These are phyloP conservation scores for Enteromius trimaculatus DNA, from an alignment of 2,797 vertebrate species.

Conservation along the genomic window DNA sequence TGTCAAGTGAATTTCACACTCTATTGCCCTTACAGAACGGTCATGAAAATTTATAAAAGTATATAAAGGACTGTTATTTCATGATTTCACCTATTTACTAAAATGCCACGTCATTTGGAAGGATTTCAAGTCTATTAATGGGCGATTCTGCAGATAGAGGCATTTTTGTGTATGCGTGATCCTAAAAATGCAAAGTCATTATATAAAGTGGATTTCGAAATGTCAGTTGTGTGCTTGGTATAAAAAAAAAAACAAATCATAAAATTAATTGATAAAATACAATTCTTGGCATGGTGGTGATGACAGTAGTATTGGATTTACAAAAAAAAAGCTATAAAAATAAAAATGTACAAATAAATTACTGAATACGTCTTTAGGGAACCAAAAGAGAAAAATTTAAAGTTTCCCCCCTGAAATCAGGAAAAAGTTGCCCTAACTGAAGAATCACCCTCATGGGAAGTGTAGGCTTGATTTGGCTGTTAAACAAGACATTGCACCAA, in stretches of 20 bases:
- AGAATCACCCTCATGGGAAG: conserved; percentile 14
- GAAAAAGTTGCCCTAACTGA: background rate
- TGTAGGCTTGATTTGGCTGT: conserved; percentile 32
- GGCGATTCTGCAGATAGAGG: conserved; percentile 11
- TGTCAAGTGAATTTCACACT: conserved; percentile 26
- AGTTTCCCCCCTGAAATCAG: background rate
- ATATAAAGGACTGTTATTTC: conserved; percentile 9
- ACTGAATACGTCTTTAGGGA: background rate
- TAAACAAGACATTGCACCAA: conserved; percentile 25
- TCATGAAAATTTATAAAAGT: conserved; percentile 25
- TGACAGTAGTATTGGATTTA: background rate
- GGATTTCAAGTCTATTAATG: conserved; percentile 27
- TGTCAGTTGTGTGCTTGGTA: background rate
- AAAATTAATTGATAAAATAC: background rate
- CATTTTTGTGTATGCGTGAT: background rate
- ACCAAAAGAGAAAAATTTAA: background rate
- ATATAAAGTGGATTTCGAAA: background rate
- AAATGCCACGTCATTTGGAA: conserved; percentile 27
- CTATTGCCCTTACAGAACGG: conserved; percentile 27
- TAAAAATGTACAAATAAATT: background rate
- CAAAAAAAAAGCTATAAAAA: background rate
- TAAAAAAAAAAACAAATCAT: background rate
- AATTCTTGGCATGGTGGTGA: background rate
- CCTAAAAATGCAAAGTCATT: background rate
- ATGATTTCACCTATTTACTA: conserved; percentile 11